These are phyloP conservation scores for Dysidea cf. avara DNA, from an alignment of 37 sponge, comb jelly and placozoan species.

Conservation along the genomic window DNA sequence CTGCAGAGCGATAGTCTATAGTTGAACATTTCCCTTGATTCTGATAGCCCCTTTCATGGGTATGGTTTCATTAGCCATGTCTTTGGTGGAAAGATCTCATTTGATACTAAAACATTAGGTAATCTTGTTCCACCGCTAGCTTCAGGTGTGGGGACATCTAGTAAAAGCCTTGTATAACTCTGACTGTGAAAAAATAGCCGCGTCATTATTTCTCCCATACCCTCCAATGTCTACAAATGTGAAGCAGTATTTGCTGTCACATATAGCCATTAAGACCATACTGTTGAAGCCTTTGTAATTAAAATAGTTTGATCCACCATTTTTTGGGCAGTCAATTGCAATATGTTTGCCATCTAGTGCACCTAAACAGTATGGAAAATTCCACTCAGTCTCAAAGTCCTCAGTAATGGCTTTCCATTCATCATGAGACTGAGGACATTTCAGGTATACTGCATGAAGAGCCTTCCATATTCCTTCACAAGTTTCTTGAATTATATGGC, in stretches of 20 bases:
- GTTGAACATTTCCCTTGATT: neutral
- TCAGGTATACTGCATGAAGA: conserved; percentile 18
- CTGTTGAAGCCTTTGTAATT: conserved; percentile 1
- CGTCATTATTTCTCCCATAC: conserved; percentile 52
- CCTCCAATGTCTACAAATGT: conserved; percentile 41
- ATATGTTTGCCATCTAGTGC: neutral
- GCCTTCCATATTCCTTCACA: conserved; percentile 44
- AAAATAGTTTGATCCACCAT: neutral
- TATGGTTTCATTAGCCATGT: conserved; percentile 26
- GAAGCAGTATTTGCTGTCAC: conserved; percentile 10
- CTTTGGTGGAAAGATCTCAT: conserved; percentile 42
- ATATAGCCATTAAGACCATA: neutral
- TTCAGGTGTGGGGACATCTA: too few species aligned
- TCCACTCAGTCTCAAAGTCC: conserved; percentile 35
- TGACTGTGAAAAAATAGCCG: conserved; percentile 42
- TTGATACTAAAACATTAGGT: conserved; percentile 22
- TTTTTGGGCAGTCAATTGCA: conserved; percentile 1
- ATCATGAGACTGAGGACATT: conserved; percentile 7
- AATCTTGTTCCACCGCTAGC: too few species aligned
- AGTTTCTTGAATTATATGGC: conserved; percentile 41
- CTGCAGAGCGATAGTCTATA: neutral
- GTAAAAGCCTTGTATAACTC: conserved; percentile 31
- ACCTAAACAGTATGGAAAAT: conserved; percentile 38
- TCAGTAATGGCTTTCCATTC: conserved; percentile 37
- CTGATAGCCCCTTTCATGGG: conserved; percentile 27